Evolutionary conservation across 2,113 vertebrate genomes (phyloP), one percentile per base, ranked within the genome.

Genomic region (Cairina moschata): DNA sequence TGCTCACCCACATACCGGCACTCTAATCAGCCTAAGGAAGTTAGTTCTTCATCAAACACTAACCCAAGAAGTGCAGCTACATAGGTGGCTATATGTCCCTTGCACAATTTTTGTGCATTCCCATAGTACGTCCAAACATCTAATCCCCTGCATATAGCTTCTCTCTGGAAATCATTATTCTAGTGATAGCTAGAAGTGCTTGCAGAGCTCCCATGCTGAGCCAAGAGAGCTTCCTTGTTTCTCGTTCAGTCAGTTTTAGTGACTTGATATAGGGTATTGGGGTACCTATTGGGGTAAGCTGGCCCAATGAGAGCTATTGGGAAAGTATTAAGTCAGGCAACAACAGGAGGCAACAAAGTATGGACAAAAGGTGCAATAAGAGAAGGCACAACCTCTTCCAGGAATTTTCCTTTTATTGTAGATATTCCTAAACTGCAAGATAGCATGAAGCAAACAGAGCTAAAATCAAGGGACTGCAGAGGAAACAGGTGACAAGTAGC

Each of bases 61-160:
- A 4, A 38, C 20, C 21, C n/a, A 73, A 74, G 34, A 54, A 3
- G 28, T 29, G 34, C 8, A 62, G 5, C 54, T 75, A 52, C 3
- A 11, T 13, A 11, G 3, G 17, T 12, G 21, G 5, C 54, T 48
- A 77, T 31, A 69, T 3, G 81, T 38, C 8, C 12, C 26, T 17
- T 15, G 4, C 11, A 50, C 2, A 6, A 4, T 55, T 83, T 79
- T 54, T 29, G 5, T 40, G 44, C 26, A 52, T 11, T 40, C 91
- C 50, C 21, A 62, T 16, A 56, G 11, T 28, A 44, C 11, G 3
- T 46, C 16, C 48, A 55, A 76, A 69, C 2, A 0, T 54, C 65
- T 62, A 44, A 69, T 52, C 32, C 20, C 9, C 22, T 40, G 11
- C 0, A 1, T 9, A 17, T 0, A 0, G 9, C 55, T 86, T 81